A percentile compares a stretch with the other conserved stretches of the same genome.
These are phyloP conservation scores for Aplidium turbinatum DNA, from an alignment of 23 tunicate genomes.

Conservation along the genomic window DNA sequence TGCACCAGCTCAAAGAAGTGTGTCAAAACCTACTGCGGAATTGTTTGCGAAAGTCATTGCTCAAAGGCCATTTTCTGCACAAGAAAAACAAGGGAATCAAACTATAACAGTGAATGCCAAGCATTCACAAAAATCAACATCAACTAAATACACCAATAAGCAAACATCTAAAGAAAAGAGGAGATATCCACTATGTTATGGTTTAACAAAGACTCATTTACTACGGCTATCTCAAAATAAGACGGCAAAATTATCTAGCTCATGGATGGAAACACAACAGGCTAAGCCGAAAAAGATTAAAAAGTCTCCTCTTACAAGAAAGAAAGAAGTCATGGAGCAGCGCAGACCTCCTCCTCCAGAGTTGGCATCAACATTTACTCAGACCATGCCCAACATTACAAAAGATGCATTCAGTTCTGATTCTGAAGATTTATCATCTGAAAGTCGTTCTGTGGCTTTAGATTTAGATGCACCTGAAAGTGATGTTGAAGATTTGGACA, in stretches of 20 bases:
- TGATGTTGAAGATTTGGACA: constrained; percentile 4
- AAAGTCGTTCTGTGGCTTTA: constrained; percentile 14
- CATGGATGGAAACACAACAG: neutral
- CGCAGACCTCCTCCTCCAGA: neutral
- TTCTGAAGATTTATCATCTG: neutral
- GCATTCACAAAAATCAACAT: too few species aligned
- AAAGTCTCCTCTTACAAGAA: neutral
- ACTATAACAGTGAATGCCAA: too few species aligned
- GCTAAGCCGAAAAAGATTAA: neutral
- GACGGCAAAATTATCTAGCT: constrained; percentile 5
- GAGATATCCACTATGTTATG: constrained; percentile 43
- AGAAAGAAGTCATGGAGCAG: neutral
- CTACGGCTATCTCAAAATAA: constrained; percentile 12
- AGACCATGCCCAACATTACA: neutral
- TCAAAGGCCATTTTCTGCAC: neutral
- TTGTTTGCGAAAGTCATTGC: neutral
- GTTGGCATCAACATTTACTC: constrained; percentile 6
- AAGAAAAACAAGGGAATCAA: neutral
- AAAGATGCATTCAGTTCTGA: neutral
- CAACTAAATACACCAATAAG: neutral
- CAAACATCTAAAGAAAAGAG: neutral
- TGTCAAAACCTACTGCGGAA: neutral
- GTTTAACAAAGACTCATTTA: constrained; percentile 48
- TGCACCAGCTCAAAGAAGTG: neutral
- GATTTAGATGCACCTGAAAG: constrained; percentile 1